Conservation (phyloP, 2,888 invertebrate genomes). For the Tachina fera region DNA sequence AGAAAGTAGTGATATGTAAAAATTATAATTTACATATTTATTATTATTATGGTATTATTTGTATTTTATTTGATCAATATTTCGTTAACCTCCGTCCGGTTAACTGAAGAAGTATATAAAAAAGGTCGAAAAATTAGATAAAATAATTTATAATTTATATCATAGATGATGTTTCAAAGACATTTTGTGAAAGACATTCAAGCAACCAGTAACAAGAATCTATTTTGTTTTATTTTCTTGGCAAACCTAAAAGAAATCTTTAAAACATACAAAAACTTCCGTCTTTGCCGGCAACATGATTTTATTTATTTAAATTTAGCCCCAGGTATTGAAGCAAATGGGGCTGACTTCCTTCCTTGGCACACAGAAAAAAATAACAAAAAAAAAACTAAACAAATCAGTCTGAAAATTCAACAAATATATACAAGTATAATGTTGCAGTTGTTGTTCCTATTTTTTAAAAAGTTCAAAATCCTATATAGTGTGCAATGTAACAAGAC, state of each 20-base stretch:
- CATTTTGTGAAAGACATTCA: neutral
- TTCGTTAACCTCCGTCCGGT: too few relatives aligned
- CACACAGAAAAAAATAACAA: neutral
- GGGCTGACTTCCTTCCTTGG: conserved; percentile 3
- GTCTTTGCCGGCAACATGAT: conserved; percentile 23
- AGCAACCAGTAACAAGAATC: too few relatives aligned
- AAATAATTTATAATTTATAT: too few relatives aligned
- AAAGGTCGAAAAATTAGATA: too few relatives aligned
- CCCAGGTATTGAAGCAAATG: conserved; percentile 14
- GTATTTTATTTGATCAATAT: too few relatives aligned
- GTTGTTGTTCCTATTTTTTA: conserved; percentile 26
- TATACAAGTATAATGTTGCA: conserved; percentile 17
- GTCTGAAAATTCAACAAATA: conserved; percentile 21
- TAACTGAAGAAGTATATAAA: too few relatives aligned
- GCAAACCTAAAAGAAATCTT: neutral
- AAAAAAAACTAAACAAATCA: neutral
- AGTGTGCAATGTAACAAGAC: conserved; percentile 35
- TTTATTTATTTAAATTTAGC: conserved; percentile 44
- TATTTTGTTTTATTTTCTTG: too few relatives aligned
- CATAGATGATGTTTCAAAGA: neutral
- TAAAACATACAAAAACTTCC: neutral
- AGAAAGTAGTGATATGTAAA: too few relatives aligned
- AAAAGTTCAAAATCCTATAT: conserved; percentile 64
- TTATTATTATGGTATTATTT: too few relatives aligned
- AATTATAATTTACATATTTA: too few relatives aligned